phyloP scores from a whole-genome alignment of 2,113 vertebrate genomes.

The Corydoras maculifer region DNA sequence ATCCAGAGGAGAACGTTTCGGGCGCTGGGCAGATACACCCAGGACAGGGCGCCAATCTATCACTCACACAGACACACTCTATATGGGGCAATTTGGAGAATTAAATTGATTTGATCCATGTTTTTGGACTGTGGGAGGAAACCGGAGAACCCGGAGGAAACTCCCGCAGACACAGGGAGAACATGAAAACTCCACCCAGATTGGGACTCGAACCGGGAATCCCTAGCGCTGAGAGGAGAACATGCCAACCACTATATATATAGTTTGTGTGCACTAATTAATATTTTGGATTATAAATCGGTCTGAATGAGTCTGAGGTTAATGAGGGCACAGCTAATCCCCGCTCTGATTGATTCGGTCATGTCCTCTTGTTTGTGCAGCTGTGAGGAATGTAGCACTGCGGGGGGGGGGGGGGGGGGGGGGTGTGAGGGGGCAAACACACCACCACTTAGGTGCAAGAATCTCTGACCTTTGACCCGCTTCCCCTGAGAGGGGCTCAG shows the following conservation, averaged over 20 bases:
- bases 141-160: no score
- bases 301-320: slow-evolving; percentile 10
- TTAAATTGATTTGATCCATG: no score
- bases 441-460: slow-evolving; percentile 42
- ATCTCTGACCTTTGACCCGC: slow-evolving; percentile 48
- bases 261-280: background rate
- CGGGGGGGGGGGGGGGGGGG: slow-evolving; percentile 10
- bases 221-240: background rate
- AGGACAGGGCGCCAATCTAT: no score
- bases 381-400: slow-evolving; percentile 15
- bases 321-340: slow-evolving; percentile 46
- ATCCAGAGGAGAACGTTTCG: no score
- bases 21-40: no score
- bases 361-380: slow-evolving; percentile 40
- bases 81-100: no score
- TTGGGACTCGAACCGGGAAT: background rate
- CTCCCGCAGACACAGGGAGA: no score
- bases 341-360: slow-evolving; percentile 28
- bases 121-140: no score
- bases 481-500: slow-evolving; percentile 34
- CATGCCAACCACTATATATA: background rate
- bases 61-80: no score
- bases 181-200: no score
- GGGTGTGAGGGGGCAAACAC: slow-evolving; percentile 33
- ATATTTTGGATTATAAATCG: slow-evolving; percentile 3